Conservation (phyloP, 2,113 vertebrate species). For the Nothoprocta perdicaria region DNA sequence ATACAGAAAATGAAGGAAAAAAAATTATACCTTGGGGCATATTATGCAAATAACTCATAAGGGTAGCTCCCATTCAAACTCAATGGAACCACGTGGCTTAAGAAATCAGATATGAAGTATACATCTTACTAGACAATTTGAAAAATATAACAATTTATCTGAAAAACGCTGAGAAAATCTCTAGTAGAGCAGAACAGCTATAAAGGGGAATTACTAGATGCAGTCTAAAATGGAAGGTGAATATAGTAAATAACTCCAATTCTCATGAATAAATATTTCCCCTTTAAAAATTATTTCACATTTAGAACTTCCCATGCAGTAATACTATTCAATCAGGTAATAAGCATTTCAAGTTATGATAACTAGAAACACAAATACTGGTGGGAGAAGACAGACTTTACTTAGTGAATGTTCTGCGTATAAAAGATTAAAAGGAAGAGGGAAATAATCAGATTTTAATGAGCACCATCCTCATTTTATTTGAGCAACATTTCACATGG, state of each 20-base stretch:
- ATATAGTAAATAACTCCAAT: not conserved
- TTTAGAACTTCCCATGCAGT: constrained; percentile 25
- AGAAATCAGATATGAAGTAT: not conserved
- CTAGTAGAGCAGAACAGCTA: not conserved
- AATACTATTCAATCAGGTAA: constrained; percentile 61
- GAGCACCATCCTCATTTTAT: constrained; percentile 47
- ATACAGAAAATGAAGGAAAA: not conserved
- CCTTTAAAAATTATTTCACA: constrained; percentile 31
- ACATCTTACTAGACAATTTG: not conserved
- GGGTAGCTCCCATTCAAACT: not conserved
- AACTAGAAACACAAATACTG: constrained; percentile 67
- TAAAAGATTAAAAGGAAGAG: constrained; percentile 58
- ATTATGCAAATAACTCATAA: not conserved
- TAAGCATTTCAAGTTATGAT: constrained; percentile 55
- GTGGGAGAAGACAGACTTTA: constrained; percentile 53
- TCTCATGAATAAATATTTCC: constrained; percentile 10
- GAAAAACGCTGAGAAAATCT: not conserved
- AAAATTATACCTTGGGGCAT: not conserved
- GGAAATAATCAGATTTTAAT: constrained; percentile 65
- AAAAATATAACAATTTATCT: not conserved
- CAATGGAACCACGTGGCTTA: not conserved
- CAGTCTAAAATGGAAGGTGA: not conserved
- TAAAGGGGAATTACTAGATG: not conserved
- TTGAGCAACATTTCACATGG: constrained; percentile 24
- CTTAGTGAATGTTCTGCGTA: constrained; percentile 23